Percentiles rank a stretch among this genome's conserved stretches.
These are phyloP conservation scores for Maconellicoccus hirsutus DNA, from an alignment of 1,140 invertebrate genomes.

Conservation along the genomic window DNA sequence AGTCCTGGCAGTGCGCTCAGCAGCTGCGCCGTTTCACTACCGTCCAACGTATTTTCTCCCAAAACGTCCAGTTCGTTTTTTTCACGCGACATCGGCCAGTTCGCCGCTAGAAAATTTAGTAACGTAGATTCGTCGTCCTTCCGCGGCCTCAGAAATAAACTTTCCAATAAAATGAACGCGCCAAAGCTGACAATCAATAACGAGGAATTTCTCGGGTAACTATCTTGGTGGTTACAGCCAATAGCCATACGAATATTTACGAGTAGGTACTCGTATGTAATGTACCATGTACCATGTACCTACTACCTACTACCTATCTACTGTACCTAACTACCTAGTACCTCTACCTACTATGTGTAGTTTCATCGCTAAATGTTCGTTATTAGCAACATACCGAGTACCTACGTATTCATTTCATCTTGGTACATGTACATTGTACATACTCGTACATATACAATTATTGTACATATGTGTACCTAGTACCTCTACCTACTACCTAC, in stretches of 20 bases:
- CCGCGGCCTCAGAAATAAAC: neutral
- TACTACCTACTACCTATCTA: neutral
- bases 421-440: too few species aligned
- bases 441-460: too few species aligned
- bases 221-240: neutral
- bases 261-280: neutral
- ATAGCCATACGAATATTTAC: neutral
- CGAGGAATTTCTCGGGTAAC: neutral
- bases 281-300: neutral
- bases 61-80: neutral
- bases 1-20: neutral
- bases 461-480: too few species aligned
- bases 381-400: too few species aligned
- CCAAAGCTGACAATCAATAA: neutral
- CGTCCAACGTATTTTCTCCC: neutral
- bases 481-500: too few species aligned
- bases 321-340: neutral
- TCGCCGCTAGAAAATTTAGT: slow-evolving; percentile 6
- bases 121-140: slow-evolving; percentile 9
- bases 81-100: neutral
- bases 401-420: too few species aligned
- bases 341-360: neutral
- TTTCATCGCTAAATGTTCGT: too few species aligned
- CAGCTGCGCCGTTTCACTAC: too few species aligned
- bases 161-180: neutral